These are phyloP conservation scores for Astreopora myriophthalma DNA, from an alignment of 64 coral and sea anemone species.

Conservation along the genomic window DNA sequence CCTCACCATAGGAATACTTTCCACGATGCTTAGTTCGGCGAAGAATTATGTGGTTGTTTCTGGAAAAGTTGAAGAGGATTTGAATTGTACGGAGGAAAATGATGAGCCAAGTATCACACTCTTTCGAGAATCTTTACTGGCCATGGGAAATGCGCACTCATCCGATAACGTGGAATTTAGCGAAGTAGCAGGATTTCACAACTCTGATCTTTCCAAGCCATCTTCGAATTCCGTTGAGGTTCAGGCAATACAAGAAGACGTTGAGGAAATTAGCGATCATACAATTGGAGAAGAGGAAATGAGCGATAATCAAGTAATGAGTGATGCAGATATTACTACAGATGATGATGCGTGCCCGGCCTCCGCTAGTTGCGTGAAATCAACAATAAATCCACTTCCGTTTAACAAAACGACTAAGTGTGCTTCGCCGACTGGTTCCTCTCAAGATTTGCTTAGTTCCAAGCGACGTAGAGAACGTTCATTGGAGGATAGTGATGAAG, in stretches of 20 bases:
- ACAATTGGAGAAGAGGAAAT: not conserved
- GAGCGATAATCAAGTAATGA: not conserved
- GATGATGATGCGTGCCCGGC: not conserved
- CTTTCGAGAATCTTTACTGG: not conserved
- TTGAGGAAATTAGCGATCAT: not conserved
- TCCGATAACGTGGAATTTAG: not conserved
- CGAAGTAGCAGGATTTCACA: not conserved
- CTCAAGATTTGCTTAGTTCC: not conserved
- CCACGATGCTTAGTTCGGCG: constrained; percentile 9
- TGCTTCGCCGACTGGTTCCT: not conserved
- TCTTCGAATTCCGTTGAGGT: not conserved
- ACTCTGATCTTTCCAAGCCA: not conserved
- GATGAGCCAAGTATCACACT: not conserved
- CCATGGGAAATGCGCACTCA: not conserved
- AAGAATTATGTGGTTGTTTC: constrained; percentile 23
- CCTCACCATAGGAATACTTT: constrained; percentile 38
- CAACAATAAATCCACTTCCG: not conserved
- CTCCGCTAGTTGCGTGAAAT: too few relatives aligned
- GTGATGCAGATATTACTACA: not conserved
- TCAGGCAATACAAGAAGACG: not conserved
- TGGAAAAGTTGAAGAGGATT: not conserved
- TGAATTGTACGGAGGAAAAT: not conserved
- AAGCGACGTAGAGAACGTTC: not conserved
- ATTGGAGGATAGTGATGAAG: constrained; percentile 12
- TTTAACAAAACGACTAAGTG: not conserved